These are phyloP conservation scores for Bombycilla garrulus DNA, from an alignment of 2,113 vertebrate species.

Conservation along the genomic window DNA sequence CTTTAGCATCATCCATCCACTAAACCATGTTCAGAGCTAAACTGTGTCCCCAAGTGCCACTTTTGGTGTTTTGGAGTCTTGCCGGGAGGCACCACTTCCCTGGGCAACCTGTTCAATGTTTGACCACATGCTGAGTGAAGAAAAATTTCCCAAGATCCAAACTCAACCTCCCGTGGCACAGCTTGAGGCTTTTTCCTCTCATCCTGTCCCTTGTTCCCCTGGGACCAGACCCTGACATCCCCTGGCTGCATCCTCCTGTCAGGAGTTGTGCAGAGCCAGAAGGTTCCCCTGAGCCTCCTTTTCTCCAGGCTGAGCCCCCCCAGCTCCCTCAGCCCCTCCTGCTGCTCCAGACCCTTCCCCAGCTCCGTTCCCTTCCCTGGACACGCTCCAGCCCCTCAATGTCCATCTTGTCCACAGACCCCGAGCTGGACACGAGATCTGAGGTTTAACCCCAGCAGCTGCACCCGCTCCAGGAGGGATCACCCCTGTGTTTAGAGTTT, in stretches of 20 bases:
- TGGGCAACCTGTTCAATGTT: background rate
- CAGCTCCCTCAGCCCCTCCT: background rate
- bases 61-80: background rate
- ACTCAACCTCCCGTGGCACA: background rate
- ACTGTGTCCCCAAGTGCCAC: background rate
- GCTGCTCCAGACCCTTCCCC: background rate
- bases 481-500: background rate
- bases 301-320: background rate
- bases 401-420: too few species aligned
- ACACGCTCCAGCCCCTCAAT: background rate
- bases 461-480: background rate
- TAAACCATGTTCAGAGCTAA: background rate
- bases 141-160: background rate
- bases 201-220: background rate
- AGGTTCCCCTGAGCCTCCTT: background rate
- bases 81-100: too few species aligned
- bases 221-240: background rate
- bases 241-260: background rate
- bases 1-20: background rate
- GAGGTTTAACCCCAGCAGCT: background rate
- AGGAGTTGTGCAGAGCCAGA: background rate
- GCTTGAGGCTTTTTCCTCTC: accelerated
- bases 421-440: accelerated
- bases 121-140: background rate
- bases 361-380: background rate